Evolutionary conservation across 1,140 invertebrate genomes (phyloP), one percentile per base, ranked within the genome.

Genomic region (Ceratina australensis): DNA sequence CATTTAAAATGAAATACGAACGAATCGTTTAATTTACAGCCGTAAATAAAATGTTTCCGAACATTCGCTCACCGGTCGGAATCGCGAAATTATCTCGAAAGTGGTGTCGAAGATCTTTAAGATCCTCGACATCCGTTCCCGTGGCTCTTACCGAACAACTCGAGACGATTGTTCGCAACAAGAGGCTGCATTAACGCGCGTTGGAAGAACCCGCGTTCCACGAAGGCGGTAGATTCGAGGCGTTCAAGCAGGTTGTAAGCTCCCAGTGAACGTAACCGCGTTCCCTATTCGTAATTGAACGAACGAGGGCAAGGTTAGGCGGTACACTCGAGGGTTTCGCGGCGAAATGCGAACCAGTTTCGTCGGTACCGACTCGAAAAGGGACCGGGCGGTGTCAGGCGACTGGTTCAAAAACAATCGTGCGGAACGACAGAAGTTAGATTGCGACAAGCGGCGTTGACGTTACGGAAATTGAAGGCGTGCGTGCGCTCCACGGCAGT

Each of bases 391-490:
- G 2, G 26, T 24, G 16, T 4, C 15, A 18, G 5, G 18, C 24
- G 42, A 28, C 49, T 13, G 57, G 50, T 54, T 77, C 47, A 67
- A 67, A 81, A 79, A 82, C 81, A 83, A 81, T 83, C 63, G 75
- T 72, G 50, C 67, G 80, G 28, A 83, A 83, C 75, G 81, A 47
- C 64, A 56, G 64, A 83, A 83, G 80, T 83, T 83, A 78, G 67
- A 82, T 82, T 81, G 81, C 79, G 61, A 81, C 73, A 72, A 65
- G 50, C 78, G 72, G 26, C 81, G 81, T 81, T 82, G 81, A 83
- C 81, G 75, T 83, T 65, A 72, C 81, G 81, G 81, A 83, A 83
- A 83, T 83, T 82, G 80, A 83, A 78, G 73, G 42, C 24, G 33
- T 24, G 73, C 73, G 73, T 76, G 73, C 65, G 73, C 50, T n/a